Evolutionary conservation across 64 coral and sea anemone species (phyloP), one percentile per base, ranked within the genome.

Genomic region (Montipora efflorescens): DNA sequence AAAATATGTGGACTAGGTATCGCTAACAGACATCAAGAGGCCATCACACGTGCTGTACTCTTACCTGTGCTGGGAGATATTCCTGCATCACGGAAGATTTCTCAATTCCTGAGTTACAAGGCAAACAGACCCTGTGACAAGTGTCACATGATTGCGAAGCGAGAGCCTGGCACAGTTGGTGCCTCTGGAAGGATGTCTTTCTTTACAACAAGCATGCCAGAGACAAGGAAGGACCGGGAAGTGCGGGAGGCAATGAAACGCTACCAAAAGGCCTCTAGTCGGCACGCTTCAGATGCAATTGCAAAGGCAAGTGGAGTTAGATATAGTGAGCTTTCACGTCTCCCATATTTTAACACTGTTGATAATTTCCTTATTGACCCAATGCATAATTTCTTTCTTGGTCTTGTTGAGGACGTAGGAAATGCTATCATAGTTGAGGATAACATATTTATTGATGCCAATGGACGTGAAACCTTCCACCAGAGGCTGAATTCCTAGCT

Each of bases 81-180:
- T 47, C 91, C 81, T 22, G 91, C 81, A 9, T 77, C 91, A 78
- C 66, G 91, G n/a, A 92, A 87, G 22, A 20, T 87, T 5, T 87
- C 84, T n/a, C 84, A 87, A 13, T 87, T 74, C 9, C 20, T 73
- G 23, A 87, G 84, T 74, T 48, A 23, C 2, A 87, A 87, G 9
- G 84, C 84, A 18, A 87, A 87, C 45, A 87, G 74, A 6, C 84
- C 84, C 2, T 87, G 84, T 74, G 84, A 87, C 67, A 87, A 87
- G 21, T 87, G 84, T n/a, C 67, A 87, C 51, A 51, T 25, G 19
- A 87, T 13, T 12, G 47, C 84, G 1, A 53, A 73, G 28, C 44
- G 84, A 53, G 84, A 87, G 47, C 84, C 84, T 53, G 84, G 84
- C 1, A 74, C 84, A 50, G 47, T 50, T 49, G 84, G 84, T 22